Conservation (phyloP, 1,140 invertebrate genomes). For the Mercenaria mercenaria region DNA sequence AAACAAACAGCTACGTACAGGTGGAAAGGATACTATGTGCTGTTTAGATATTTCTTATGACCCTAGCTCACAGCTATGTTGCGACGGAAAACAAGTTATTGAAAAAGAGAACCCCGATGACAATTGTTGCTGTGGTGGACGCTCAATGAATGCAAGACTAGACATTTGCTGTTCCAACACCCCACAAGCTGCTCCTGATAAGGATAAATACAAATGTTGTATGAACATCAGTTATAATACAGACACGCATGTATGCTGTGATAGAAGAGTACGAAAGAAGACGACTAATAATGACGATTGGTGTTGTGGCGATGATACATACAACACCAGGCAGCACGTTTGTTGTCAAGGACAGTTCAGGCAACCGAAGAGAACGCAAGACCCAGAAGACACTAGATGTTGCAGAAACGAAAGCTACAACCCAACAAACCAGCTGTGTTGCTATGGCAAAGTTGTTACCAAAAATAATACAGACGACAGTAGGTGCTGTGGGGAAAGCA, state of each 20-base stretch:
- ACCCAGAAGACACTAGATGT: conserved; percentile 22
- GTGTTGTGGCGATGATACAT: conserved; percentile 40
- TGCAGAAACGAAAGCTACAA: conserved; percentile 24
- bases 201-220: conserved; percentile 31
- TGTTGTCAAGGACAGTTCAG: conserved; percentile 26
- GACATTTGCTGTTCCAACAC: conserved; percentile 21
- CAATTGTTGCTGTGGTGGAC: conserved; percentile 18
- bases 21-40: conserved; percentile 19
- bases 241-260: conserved; percentile 25
- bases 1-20: background rate
- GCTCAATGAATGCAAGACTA: background rate
- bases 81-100: conserved; percentile 32
- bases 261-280: background rate
- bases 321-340: conserved; percentile 1
- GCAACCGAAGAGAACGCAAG: conserved; percentile 21
- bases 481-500: conserved; percentile 29
- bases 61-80: conserved; percentile 4
- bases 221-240: background rate
- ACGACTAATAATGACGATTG: conserved; percentile 22
- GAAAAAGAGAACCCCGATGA: conserved; percentile 15
- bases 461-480: conserved; percentile 14
- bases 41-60: conserved; percentile 36
- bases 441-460: background rate
- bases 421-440: conserved; percentile 1
- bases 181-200: conserved; percentile 3